Conservation (phyloP, 2,888 invertebrate species). For the Sericinus montela region DNA sequence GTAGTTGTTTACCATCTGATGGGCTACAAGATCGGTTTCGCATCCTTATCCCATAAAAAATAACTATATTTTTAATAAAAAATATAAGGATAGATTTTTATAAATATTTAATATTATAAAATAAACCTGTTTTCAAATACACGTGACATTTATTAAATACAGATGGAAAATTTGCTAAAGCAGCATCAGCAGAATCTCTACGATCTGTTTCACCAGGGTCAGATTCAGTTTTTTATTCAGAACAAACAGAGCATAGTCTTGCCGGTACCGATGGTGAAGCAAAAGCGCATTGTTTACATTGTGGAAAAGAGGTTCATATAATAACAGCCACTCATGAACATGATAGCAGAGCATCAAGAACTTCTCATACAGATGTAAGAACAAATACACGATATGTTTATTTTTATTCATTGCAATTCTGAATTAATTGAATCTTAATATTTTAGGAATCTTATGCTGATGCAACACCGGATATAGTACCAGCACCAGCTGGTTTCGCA, state of each 20-base stretch:
- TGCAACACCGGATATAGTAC: conserved; percentile 85
- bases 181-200: conserved; percentile 91
- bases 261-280: conserved; percentile 77
- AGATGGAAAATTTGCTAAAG: conserved; percentile 82
- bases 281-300: conserved; percentile 87
- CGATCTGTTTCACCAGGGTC: conserved; percentile 94
- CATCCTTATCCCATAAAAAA: no score
- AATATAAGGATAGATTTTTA: no score
- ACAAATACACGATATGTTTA: not conserved
- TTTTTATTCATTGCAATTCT: no score
- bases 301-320: conserved; percentile 88
- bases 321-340: conserved; percentile 73
- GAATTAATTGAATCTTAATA: not conserved
- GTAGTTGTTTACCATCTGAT: no score
- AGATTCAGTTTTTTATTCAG: conserved; percentile 94
- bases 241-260: conserved; percentile 81
- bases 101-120: not conserved
- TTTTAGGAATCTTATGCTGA: conserved; percentile 70
- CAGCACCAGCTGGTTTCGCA: conserved; percentile 93
- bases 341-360: conserved; percentile 60
- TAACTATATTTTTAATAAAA: no score
- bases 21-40: no score
- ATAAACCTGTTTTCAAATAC: no score
- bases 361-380: conserved; percentile 71
- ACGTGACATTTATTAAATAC: conserved; percentile 10